These are phyloP conservation scores for Drosophila atroscutellata DNA, from an alignment of 2,888 invertebrate genomes.

Conservation along the genomic window DNA sequence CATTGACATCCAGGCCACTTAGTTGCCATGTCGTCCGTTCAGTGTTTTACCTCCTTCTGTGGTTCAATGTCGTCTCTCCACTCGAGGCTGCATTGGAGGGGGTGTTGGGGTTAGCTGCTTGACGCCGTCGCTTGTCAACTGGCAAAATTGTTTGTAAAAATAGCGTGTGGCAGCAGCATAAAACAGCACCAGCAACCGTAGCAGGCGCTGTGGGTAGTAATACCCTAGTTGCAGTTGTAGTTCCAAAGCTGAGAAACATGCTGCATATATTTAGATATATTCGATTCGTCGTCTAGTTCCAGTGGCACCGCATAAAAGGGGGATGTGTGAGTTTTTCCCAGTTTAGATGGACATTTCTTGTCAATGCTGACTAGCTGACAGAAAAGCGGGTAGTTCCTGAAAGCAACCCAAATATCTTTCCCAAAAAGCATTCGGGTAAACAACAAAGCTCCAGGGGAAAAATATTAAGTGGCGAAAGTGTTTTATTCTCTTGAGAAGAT, in stretches of 20 bases:
- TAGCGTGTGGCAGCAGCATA: conserved; percentile 75
- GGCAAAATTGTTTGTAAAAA: conserved; percentile 77
- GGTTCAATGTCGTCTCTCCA: conserved; percentile 62
- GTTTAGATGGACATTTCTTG: conserved; percentile 45
- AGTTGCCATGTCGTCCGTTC: conserved; percentile 66
- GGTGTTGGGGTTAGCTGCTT: conserved; percentile 28
- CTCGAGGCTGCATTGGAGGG: background rate
- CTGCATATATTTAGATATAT: conserved; percentile 75
- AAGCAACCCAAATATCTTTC: background rate
- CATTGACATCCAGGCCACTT: conserved; percentile 70
- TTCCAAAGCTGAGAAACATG: conserved; percentile 58
- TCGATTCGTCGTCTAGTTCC: conserved; percentile 60
- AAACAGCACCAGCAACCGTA: conserved; percentile 42
- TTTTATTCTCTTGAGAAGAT: background rate
- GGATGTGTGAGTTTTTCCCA: conserved; percentile 2
- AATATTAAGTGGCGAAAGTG: background rate
- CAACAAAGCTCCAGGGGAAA: background rate
- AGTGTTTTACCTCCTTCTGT: conserved; percentile 39
- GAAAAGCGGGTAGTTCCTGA: conserved; percentile 4
- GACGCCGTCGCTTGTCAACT: conserved; percentile 74
- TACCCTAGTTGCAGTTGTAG: conserved; percentile 34
- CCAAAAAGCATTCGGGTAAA: background rate
- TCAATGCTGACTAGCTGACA: conserved; percentile 38
- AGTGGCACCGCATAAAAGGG: conserved; percentile 46
- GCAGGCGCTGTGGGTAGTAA: conserved; percentile 19